Percentiles rank a stretch among this genome's conserved stretches.
Evolutionary conservation across 2,888 invertebrate genomes (phyloP).

Genomic region (Lycophotia porphyrea): DNA sequence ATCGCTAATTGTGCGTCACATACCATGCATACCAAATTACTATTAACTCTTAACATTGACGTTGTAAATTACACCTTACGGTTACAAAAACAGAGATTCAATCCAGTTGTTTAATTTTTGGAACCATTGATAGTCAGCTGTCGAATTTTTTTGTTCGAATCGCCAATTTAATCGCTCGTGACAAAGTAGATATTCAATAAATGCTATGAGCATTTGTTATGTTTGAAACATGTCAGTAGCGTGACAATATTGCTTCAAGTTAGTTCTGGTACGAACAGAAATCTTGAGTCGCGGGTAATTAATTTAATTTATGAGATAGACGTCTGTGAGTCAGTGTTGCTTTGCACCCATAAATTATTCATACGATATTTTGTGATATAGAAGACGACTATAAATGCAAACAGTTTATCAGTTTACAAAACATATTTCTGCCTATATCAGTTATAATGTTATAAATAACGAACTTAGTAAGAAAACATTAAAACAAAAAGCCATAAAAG

Average conservation of each 20-base stretch:
- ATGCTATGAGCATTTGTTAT: background rate
- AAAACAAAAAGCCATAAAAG: background rate
- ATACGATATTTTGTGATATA: background rate
- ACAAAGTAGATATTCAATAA: slow-evolving; percentile 35
- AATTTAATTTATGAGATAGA: background rate
- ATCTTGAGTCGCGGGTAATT: slow-evolving; percentile 18
- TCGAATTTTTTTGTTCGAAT: slow-evolving; percentile 50
- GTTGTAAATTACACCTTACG: slow-evolving; percentile 16
- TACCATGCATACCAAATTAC: slow-evolving; percentile 57
- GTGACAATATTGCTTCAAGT: slow-evolving; percentile 21
- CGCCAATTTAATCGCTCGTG: slow-evolving; percentile 34
- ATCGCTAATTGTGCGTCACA: slow-evolving; percentile 54
- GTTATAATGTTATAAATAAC: background rate
- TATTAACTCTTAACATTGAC: slow-evolving; percentile 20
- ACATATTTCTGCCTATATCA: background rate
- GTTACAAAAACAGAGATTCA: background rate
- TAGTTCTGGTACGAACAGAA: slow-evolving; percentile 20
- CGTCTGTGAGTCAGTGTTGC: slow-evolving; percentile 4
- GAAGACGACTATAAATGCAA: background rate
- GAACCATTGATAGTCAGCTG: slow-evolving; percentile 29
- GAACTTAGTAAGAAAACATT: background rate
- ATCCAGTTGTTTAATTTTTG: background rate
- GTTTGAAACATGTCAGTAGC: slow-evolving; percentile 34
- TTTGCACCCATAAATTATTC: slow-evolving; percentile 9
- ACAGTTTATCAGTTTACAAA: background rate